A percentile compares a stretch with the other conserved stretches of the same genome.
phyloP scores from a whole-genome alignment of 2,888 invertebrate genomes.

The Caenorhabditis uteleia region DNA sequence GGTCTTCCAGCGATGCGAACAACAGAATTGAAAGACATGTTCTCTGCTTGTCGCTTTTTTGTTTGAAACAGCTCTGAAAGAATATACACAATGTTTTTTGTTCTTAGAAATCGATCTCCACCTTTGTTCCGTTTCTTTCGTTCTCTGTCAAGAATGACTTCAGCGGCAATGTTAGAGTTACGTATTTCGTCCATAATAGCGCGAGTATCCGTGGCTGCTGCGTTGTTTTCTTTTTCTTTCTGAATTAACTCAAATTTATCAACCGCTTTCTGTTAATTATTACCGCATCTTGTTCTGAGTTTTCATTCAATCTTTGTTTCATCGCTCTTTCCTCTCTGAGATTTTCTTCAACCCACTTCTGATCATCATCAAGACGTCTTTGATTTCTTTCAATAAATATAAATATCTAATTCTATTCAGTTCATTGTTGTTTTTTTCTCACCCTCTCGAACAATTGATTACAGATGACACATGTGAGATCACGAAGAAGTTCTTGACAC shows the following conservation, averaged over 20 bases:
- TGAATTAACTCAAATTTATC: too few relatives aligned
- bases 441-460: too few relatives aligned
- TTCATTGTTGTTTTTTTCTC: too few relatives aligned
- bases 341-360: conserved; percentile 75
- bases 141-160: conserved; percentile 75
- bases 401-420: too few relatives aligned
- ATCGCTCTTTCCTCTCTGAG: conserved; percentile 70
- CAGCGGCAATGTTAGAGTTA: conserved; percentile 88
- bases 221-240: conserved; percentile 33
- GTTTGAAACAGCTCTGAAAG: conserved; percentile 36
- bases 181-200: conserved; percentile 92
- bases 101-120: conserved; percentile 3
- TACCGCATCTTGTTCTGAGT: conserved; percentile 34
- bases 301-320: conserved; percentile 43
- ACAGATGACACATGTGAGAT: too few relatives aligned
- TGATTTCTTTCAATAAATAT: conserved; percentile 66
- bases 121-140: conserved; percentile 77
- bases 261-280: too few relatives aligned
- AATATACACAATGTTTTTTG: background rate
- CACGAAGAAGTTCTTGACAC: too few relatives aligned
- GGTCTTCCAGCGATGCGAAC: conserved; percentile 40
- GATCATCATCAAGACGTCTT: conserved; percentile 73
- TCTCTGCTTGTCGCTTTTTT: conserved; percentile 46
- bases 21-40: conserved; percentile 44
- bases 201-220: conserved; percentile 71